phyloP scores from a whole-genome alignment of 2,797 vertebrate genomes.

The Sylvia borin region DNA sequence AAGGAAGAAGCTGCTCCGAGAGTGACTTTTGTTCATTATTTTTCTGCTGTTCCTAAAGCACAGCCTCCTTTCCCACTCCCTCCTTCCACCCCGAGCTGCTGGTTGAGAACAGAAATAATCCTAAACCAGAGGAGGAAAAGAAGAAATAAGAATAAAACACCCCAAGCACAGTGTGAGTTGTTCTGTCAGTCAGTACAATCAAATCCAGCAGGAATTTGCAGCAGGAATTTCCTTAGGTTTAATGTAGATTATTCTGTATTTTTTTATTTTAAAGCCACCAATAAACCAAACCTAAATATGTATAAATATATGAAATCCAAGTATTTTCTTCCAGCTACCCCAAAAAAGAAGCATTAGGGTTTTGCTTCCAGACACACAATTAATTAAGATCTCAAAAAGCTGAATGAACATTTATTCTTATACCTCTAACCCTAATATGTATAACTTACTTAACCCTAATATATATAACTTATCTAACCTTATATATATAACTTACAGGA shows the following conservation, averaged over 20 bases:
- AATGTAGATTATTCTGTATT: background rate
- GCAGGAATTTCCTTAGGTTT: background rate
- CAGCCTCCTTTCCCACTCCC: background rate
- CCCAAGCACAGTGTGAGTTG: background rate
- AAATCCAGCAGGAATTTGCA: background rate
- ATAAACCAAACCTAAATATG: background rate
- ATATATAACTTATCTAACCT: background rate
- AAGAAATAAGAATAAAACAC: background rate
- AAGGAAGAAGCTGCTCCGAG: background rate
- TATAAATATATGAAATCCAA: background rate
- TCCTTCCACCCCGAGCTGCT: background rate
- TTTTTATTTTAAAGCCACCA: background rate
- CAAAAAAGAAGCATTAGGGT: background rate
- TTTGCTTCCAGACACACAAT: background rate
- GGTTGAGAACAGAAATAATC: background rate
- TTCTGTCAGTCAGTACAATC: background rate
- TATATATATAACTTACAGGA: background rate
- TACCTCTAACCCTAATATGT: rapidly evolving
- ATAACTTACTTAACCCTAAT: background rate
- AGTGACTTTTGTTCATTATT: background rate
- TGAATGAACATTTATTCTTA: background rate
- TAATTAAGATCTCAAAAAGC: background rate
- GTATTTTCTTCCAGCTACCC: background rate
- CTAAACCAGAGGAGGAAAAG: background rate
- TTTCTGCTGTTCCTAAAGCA: background rate